A percentile compares a stretch with the other conserved stretches of the same genome.
These are phyloP conservation scores for Drosophila ironensis DNA, from an alignment of 1,140 invertebrate species.

Conservation along the genomic window DNA sequence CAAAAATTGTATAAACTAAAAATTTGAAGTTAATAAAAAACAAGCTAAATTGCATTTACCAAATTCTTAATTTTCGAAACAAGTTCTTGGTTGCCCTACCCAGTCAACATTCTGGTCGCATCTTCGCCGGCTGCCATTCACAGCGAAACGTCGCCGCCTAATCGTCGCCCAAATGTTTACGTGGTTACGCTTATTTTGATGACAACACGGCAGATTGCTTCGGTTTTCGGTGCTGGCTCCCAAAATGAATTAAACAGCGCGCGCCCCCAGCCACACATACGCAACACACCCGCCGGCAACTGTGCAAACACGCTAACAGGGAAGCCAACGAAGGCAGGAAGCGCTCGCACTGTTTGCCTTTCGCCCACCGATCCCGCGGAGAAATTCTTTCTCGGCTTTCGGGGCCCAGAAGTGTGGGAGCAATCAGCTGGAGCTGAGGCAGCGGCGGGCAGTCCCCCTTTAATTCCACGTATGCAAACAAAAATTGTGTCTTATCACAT, in stretches of 20 bases:
- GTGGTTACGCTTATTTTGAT: slow-evolving; percentile 60
- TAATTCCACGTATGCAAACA: slow-evolving; percentile 79
- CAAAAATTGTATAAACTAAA: background rate
- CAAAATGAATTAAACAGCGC: slow-evolving; percentile 66
- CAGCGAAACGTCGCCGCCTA: slow-evolving; percentile 23
- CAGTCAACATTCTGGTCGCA: background rate
- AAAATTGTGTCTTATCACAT: slow-evolving; percentile 51
- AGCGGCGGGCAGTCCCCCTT: slow-evolving; percentile 39
- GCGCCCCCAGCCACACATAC: slow-evolving; percentile 16
- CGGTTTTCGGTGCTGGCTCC: slow-evolving; percentile 27
- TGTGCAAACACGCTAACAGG: slow-evolving; percentile 48
- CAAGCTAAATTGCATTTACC: background rate
- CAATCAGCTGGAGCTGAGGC: slow-evolving; percentile 31
- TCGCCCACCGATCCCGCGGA: slow-evolving; percentile 15
- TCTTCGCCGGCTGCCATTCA: slow-evolving; percentile 8
- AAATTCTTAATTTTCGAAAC: background rate
- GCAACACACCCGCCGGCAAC: slow-evolving; percentile 24
- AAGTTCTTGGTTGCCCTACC: background rate
- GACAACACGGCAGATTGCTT: slow-evolving; percentile 73
- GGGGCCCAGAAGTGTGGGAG: slow-evolving; percentile 28
- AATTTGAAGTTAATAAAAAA: background rate
- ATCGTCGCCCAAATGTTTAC: slow-evolving; percentile 41
- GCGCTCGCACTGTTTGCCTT: slow-evolving; percentile 19
- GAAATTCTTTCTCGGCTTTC: slow-evolving; percentile 37
- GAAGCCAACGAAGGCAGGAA: slow-evolving; percentile 53